Evolutionary conservation across 2,888 invertebrate species (phyloP).

Genomic region (Meta bourneti): DNA sequence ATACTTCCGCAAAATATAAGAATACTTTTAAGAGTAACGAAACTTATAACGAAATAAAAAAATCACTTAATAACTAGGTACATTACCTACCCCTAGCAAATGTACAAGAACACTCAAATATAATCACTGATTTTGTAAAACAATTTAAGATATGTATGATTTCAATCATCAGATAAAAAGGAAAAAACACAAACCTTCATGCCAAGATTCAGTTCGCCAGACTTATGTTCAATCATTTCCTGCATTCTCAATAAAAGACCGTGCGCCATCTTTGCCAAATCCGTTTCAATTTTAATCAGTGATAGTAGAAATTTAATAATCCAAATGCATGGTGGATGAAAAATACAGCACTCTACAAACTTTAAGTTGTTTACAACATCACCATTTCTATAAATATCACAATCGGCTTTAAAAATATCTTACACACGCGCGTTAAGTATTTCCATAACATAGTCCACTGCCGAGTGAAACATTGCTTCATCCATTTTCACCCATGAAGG

Average conservation of each 20-base stretch:
- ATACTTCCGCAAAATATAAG: no score
- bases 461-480: neutral
- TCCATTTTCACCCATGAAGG: constrained; percentile 4
- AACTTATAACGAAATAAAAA: no score
- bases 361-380: neutral
- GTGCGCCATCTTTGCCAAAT: constrained; percentile 49
- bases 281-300: neutral
- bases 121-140: neutral
- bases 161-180: neutral
- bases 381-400: neutral
- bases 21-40: no score
- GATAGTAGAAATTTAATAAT: neutral
- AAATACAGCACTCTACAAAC: neutral
- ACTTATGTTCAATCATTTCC: constrained; percentile 6
- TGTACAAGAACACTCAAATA: no score
- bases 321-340: neutral
- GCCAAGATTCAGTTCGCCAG: neutral
- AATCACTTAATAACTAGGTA: neutral
- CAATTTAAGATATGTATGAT: neutral
- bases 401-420: neutral
- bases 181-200: neutral
- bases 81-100: neutral
- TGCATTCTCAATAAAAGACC: constrained; percentile 49
- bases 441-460: neutral
- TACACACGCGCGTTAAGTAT: neutral